Evolutionary conservation across 2,888 invertebrate genomes (phyloP).

Genomic region (Epirrita christyi): DNA sequence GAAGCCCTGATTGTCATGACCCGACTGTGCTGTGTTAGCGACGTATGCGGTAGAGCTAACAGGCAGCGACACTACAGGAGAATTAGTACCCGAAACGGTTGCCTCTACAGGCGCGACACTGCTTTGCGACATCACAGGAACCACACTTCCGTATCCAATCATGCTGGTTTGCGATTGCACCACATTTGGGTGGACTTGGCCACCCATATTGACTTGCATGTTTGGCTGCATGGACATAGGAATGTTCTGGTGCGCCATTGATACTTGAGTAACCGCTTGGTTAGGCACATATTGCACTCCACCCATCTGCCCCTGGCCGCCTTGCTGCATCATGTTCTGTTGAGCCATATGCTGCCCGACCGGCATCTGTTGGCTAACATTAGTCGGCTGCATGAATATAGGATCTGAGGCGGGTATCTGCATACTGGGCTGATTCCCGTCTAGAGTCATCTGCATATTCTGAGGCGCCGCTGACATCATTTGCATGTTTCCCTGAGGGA

Average conservation of each 20-base stretch:
- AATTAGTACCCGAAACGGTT: conserved; percentile 80
- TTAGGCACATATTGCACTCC: conserved; percentile 74
- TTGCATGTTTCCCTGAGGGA: conserved; percentile 85
- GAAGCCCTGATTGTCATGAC: conserved; percentile 78
- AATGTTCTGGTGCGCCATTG: conserved; percentile 80
- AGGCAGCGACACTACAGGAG: conserved; percentile 80
- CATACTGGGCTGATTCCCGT: conserved; percentile 83
- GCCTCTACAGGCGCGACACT: conserved; percentile 76
- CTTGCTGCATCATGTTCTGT: conserved; percentile 76
- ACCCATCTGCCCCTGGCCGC: conserved; percentile 75
- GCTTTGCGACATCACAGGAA: conserved; percentile 82
- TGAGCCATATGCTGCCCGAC: conserved; percentile 76
- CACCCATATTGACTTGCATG: conserved; percentile 78
- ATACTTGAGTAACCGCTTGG: conserved; percentile 70
- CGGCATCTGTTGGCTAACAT: conserved; percentile 75
- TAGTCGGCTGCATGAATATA: conserved; percentile 77
- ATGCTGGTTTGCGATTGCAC: conserved; percentile 81
- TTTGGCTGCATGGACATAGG: conserved; percentile 81
- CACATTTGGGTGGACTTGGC: conserved; percentile 74
- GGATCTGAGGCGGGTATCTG: conserved; percentile 83
- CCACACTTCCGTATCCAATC: conserved; percentile 75
- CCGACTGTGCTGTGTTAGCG: conserved; percentile 62
- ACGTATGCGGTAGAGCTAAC: conserved; percentile 73
- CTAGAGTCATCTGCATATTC: conserved; percentile 83
- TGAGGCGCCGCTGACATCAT: conserved; percentile 82